A percentile compares a stretch with the other conserved stretches of the same genome.
phyloP scores from a whole-genome alignment of 2,113 vertebrate species.

The Pogona vitticeps region DNA sequence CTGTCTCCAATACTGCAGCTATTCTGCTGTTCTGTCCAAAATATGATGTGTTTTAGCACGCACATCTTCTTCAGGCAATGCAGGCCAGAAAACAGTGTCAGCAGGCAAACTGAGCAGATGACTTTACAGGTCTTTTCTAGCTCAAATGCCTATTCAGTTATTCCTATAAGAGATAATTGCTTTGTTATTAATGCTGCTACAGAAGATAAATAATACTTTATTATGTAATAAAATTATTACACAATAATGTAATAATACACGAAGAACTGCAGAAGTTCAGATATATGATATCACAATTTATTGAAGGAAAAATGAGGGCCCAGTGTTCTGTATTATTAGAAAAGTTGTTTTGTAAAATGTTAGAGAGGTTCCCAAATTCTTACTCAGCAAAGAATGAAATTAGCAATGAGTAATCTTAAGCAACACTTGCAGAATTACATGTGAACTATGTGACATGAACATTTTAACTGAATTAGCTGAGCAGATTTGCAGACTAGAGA shows the following conservation, averaged over 20 bases:
- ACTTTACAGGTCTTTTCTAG: conserved; percentile 56
- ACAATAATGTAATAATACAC: too few relatives aligned
- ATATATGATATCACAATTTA: conserved; percentile 28
- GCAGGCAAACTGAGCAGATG: conserved; percentile 59
- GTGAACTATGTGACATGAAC: not conserved
- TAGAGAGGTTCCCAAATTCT: conserved; percentile 28
- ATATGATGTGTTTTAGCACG: not conserved
- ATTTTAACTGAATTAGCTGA: not conserved
- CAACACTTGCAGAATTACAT: not conserved
- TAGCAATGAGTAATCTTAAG: not conserved
- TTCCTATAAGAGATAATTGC: conserved; percentile 56
- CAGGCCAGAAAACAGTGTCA: conserved; percentile 43
- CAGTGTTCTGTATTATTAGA: not conserved
- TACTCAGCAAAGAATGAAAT: conserved; percentile 3
- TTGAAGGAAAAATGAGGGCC: conserved; percentile 19
- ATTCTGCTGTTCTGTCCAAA: conserved; percentile 12
- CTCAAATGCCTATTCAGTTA: conserved; percentile 51
- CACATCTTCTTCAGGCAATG: conserved; percentile 27
- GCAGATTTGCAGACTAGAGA: not conserved
- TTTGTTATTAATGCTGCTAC: conserved; percentile 56
- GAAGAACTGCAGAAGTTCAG: conserved; percentile 44
- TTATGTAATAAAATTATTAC: too few relatives aligned
- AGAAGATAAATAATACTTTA: conserved; percentile 50
- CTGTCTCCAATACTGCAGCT: conserved; percentile 7
- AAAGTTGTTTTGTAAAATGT: not conserved